Base-by-base conservation (phyloP, 2,113 vertebrate genomes). In the Plecotus auritus region DNA sequence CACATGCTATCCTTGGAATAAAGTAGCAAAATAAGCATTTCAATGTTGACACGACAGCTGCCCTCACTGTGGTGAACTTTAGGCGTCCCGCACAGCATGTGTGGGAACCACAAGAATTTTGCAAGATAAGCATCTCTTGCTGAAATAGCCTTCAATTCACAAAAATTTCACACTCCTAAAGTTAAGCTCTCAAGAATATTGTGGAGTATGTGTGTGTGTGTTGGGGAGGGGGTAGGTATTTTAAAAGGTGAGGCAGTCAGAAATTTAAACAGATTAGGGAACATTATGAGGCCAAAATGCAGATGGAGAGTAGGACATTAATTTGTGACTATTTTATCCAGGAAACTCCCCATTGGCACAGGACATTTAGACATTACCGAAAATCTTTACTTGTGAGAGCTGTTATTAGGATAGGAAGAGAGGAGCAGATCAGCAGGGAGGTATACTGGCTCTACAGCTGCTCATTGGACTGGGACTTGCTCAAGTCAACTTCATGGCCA, bases 121-220 rank as follows among this genome's bases (percentile, higher is more conserved):
- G 64, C 78, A 84, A 95, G 86, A 84, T 92, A 85, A 64, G 73
- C 73, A 69, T 85, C 64, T 86, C 40, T 80, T 17, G 32, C 45
- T 90, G 26, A 78, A 89, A 73, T 32, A 86, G 56, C n/a, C 66
- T 95, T 54, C 83, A 81, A 78, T 82, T 93, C 70, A 70, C 51
- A 85, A 61, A 59, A 78, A 76, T 93, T 88, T 83, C 67, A 64
- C 30, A 56, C 45, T 32, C 17, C 42, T 59, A 37, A 66, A 49
- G 70, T 67, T 85, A 47, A 95, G n/a, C 30, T 56, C 47, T 95
- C 91, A 83, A 67, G 51, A 95, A 47, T 77, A 93, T 35, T 85
- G 35, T 54, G 64, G 13, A 7, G 30, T 66, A 6, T 66, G 28
- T 66, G 47, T 69, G 66, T 54, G 54, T 54, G 20, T 54, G 54